Evolutionary conservation across 1,140 invertebrate genomes (phyloP), one percentile per base, ranked within the genome.

Genomic region (Scaptodrosophila lebanonensis): DNA sequence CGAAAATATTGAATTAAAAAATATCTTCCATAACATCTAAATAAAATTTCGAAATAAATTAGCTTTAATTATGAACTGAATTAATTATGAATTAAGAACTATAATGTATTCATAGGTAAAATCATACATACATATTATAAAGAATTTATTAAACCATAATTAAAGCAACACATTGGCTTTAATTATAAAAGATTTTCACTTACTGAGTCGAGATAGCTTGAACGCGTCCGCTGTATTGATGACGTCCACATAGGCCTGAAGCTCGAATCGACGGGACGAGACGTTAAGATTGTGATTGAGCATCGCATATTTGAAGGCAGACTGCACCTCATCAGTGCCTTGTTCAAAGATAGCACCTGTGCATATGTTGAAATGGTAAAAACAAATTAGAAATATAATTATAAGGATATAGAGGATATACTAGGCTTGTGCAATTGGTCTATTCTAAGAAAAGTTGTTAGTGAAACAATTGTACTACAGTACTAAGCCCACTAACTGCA

Each of bases 211-310:
- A 8, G 95, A 95, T 9, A 96, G 89, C 86, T 96, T 96, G 87
- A 95, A 96, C 47, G 95, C 94, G 87, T 97, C 95, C 17, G 94
- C 94, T n/a, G 94, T 96, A 85, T 96, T 95, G 83, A 97, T 96
- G 66, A 96, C 92, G 86, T 96, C 94, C 18, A 95, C 94, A 79
- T 92, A 95, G n/a, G 94, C 93, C 82, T 94, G 93, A 25, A 96
- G 89, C 86, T 96, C 94, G 64, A 95, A 94, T 1, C 92, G 86
- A 29, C 91, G 89, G 22, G 89, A 90, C 3, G 92, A 92, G 47
- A 91, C 90, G 68, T 94, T 93, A 60, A 93, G 90, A 71, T 96
- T 96, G 84, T 95, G 93, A 72, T 92, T 92, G 33, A 92, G 88
- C 89, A 96, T 92, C 2, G 94, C 95, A 72, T 93, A 95, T 76